A percentile compares a stretch with the other conserved stretches of the same genome.
phyloP scores from a whole-genome alignment of 2,797 vertebrate genomes.

The Apogon talboti region DNA sequence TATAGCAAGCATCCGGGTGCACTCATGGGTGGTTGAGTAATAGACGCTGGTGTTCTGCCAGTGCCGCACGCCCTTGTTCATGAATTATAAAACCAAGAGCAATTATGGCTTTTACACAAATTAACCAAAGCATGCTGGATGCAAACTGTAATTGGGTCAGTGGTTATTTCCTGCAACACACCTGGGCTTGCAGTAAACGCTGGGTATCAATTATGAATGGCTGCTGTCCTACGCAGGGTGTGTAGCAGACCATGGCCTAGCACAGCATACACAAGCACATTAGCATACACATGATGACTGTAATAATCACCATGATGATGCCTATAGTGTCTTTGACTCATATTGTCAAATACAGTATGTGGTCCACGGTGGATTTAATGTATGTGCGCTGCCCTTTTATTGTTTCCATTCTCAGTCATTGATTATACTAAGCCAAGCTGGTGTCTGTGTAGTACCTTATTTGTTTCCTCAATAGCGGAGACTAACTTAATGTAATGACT shows the following conservation, averaged over 20 bases:
- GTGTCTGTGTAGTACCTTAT: too few species aligned
- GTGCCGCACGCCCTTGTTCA: constrained; percentile 74
- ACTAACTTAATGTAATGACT: too few species aligned
- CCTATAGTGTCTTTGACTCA: constrained; percentile 28
- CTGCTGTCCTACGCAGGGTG: constrained; percentile 64
- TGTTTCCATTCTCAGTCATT: too few species aligned
- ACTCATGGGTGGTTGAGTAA: constrained; percentile 79
- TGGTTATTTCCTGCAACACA: constrained; percentile 84
- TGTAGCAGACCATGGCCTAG: constrained; percentile 59
- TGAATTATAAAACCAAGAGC: constrained; percentile 85
- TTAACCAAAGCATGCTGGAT: constrained; percentile 83
- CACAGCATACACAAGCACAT: constrained; percentile 68
- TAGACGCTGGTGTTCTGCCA: constrained; percentile 82
- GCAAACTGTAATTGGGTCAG: constrained; percentile 84
- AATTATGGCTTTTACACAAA: constrained; percentile 87
- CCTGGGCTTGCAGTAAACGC: constrained; percentile 81
- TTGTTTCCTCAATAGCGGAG: too few species aligned
- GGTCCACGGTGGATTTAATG: constrained; percentile 13
- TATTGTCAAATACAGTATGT: constrained; percentile 6
- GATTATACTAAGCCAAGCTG: too few species aligned
- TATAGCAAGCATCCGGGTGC: constrained; percentile 46
- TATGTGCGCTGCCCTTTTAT: neutral
- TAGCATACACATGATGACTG: constrained; percentile 71
- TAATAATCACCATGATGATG: constrained; percentile 59
- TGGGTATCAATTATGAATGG: constrained; percentile 83